Conservation (phyloP, 2,113 vertebrate species). For the Albula goreensis region DNA sequence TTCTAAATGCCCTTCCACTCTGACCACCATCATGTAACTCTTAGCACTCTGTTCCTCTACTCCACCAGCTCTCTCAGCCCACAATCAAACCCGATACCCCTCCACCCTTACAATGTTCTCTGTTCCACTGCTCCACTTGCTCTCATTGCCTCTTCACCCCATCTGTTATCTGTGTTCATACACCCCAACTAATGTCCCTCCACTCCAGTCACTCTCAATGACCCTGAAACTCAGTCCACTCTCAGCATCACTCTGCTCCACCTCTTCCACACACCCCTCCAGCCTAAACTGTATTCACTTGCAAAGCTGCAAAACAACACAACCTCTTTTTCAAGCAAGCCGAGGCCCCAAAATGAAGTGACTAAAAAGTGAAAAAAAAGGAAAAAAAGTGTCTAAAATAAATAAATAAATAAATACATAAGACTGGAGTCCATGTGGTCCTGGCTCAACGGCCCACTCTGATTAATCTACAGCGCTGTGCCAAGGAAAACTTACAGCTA, state of each 20-base stretch:
- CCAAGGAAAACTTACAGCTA: conserved; percentile 20
- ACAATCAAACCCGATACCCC: too few relatives aligned
- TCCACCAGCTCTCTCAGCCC: background rate
- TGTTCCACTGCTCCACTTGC: background rate
- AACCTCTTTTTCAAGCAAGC: background rate
- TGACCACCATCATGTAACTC: too few relatives aligned
- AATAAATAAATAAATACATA: background rate
- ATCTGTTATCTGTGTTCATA: too few relatives aligned
- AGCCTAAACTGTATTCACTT: background rate
- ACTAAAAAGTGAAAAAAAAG: too few relatives aligned
- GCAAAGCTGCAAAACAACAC: background rate
- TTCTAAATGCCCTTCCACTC: too few relatives aligned
- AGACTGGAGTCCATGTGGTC: background rate
- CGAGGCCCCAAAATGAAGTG: background rate
- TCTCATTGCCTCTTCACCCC: too few relatives aligned
- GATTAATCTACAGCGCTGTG: background rate
- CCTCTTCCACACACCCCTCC: too few relatives aligned
- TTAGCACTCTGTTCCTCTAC: background rate
- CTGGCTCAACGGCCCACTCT: background rate
- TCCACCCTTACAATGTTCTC: background rate
- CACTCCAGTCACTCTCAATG: background rate
- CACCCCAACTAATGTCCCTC: too few relatives aligned
- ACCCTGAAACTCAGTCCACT: background rate
- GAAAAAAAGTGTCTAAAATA: background rate
- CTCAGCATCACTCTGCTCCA: too few relatives aligned